A percentile compares a stretch with the other conserved stretches of the same genome.
Evolutionary conservation across 2,797 vertebrate species (phyloP).

Genomic region (Balearica regulorum): DNA sequence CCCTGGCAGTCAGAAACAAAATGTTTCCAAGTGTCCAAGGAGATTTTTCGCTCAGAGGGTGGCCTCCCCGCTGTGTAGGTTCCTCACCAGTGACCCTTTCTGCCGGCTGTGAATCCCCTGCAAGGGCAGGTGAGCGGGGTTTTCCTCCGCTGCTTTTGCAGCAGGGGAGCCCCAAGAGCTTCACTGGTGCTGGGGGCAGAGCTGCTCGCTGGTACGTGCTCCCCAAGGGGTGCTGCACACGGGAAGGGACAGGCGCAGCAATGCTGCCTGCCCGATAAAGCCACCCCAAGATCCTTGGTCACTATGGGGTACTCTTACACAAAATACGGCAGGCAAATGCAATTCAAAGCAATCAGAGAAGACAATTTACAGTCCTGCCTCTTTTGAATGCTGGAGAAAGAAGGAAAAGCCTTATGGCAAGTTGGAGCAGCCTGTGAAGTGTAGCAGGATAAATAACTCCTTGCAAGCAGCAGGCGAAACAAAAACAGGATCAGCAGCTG

Average conservation of each 20-base stretch:
- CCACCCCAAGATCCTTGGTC: background rate
- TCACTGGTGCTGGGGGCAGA: background rate
- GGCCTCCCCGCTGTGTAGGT: background rate
- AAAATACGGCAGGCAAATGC: background rate
- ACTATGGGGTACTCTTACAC: background rate
- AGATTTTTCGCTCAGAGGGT: background rate
- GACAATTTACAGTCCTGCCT: background rate
- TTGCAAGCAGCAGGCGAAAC: background rate
- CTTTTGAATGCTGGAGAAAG: background rate
- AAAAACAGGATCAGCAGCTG: slow-evolving; percentile 15
- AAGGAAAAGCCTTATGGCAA: slow-evolving; percentile 14
- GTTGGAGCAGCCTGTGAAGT: background rate
- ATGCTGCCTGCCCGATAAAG: background rate
- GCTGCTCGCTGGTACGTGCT: background rate
- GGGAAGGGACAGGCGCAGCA: background rate
- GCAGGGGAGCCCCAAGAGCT: background rate
- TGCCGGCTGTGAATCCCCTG: background rate
- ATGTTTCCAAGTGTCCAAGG: background rate
- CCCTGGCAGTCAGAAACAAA: background rate
- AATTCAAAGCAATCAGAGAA: background rate
- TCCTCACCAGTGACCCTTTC: background rate
- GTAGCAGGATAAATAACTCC: slow-evolving; percentile 5
- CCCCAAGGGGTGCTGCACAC: background rate
- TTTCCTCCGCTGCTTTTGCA: background rate
- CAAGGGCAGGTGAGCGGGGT: background rate